Conservation (phyloP, 2,797 vertebrate genomes). For the Lemur catta region DNA sequence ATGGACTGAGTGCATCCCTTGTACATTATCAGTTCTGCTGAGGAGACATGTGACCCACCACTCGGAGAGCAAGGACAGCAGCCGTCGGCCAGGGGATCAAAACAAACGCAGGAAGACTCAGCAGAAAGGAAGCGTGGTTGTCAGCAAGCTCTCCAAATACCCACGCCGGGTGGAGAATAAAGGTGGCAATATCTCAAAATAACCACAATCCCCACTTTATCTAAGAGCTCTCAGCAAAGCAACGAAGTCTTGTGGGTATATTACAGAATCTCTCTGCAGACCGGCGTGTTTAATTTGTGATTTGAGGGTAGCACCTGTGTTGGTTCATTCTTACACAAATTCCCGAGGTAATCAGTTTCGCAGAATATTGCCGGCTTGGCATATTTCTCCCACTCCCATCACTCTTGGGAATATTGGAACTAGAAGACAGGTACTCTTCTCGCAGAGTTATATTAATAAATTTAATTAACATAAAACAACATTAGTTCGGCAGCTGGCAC, state of each 20-base stretch:
- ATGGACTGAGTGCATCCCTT: background rate
- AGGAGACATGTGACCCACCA: background rate
- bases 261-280: slow-evolving; percentile 24
- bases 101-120: background rate
- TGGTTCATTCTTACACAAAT: slow-evolving; percentile 59
- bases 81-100: background rate
- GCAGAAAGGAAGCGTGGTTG: background rate
- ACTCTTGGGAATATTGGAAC: slow-evolving; percentile 64
- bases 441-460: slow-evolving; percentile 70
- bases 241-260: background rate
- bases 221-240: background rate
- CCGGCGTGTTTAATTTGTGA: slow-evolving; percentile 58
- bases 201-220: background rate
- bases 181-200: background rate
- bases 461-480: slow-evolving; percentile 75
- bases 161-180: background rate
- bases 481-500: slow-evolving; percentile 64
- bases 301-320: slow-evolving; percentile 50
- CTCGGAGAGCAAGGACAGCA: background rate
- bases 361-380: slow-evolving; percentile 57
- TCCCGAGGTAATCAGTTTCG: slow-evolving; percentile 67
- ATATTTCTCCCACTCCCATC: slow-evolving; percentile 46
- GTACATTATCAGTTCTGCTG: background rate
- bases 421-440: slow-evolving; percentile 63
- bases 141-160: accelerated